Evolutionary conservation across 2,113 vertebrate genomes (phyloP), one percentile per base, ranked within the genome.

Genomic region (Aegithalos caudatus): DNA sequence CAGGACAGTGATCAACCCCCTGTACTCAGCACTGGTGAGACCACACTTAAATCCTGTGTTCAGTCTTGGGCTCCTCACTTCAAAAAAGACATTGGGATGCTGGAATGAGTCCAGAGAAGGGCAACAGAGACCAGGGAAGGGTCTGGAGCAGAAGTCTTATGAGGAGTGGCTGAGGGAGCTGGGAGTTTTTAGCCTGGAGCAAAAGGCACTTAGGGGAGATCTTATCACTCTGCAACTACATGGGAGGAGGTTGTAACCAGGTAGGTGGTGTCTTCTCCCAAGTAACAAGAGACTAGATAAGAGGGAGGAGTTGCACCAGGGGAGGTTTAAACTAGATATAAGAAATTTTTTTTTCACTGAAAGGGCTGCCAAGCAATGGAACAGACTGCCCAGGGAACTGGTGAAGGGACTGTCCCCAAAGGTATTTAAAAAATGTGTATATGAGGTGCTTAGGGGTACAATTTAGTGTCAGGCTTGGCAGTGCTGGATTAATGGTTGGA

Each of bases 221-320:
- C 12, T 50, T 57, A 20, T 5, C 19, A 4, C 10, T 19, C 17
- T 50, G 4, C 27, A 33, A 0, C 27, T 24, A 3, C 0, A 1
- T 33, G 51, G 24, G 17, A 66, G 23, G 33, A 44, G 19, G 27
- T 3, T 33, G 66, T 44, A 27, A 11, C 35, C 35, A 28, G 25
- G 9, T 40, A 27, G 22, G 27, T 2, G 1, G 2, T 27, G 8
- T 33, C 7, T 50, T 57, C 25, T 65, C 8, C 27, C 50, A 28
- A 2, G 12, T 28, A 65, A 24, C 27, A 57, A 14, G 37, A 50
- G 27, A 50, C 17, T 14, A 40, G 44, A 64, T 45, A 8, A 73
- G 22, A 58, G 44, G 37, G 22, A 58, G 44, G 37, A 65, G 9
- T 24, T 66, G 10, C 23, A 50, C 10, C 12, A 51, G 33, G 4